These are phyloP conservation scores for Lepidurus apus DNA, from an alignment of 1,140 invertebrate genomes.

Conservation along the genomic window DNA sequence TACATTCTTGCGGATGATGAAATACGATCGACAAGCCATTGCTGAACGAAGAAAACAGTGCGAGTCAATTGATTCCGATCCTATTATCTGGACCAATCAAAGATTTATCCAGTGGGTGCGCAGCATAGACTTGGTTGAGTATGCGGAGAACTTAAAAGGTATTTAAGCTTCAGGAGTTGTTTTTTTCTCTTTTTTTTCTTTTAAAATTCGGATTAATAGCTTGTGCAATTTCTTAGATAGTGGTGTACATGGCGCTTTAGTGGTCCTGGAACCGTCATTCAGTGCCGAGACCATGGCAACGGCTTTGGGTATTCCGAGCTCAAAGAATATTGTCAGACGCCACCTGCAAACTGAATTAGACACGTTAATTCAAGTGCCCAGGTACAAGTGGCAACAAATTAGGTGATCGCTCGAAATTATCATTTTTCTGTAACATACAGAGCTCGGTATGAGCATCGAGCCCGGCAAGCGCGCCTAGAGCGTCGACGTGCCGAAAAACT, in stretches of 20 bases:
- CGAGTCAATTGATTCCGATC: conserved; percentile 79
- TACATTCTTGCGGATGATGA: conserved; percentile 81
- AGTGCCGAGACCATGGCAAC: conserved; percentile 90
- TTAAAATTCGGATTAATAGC: background rate
- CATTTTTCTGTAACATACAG: conserved; percentile 44
- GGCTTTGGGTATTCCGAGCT: conserved; percentile 82
- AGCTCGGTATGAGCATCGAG: conserved; percentile 58
- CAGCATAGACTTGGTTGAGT: conserved; percentile 87
- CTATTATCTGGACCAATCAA: conserved; percentile 90
- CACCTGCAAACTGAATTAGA: conserved; percentile 86
- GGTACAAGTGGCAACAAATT: conserved; percentile 53
- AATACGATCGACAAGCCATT: conserved; percentile 75
- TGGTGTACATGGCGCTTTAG: conserved; percentile 86
- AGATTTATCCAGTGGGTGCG: conserved; percentile 86
- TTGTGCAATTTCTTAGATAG: conserved; percentile 58
- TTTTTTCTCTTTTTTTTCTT: background rate
- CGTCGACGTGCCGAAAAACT: conserved; percentile 49
- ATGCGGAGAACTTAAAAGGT: conserved; percentile 90
- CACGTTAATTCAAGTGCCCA: conserved; percentile 79
- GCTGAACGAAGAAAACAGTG: conserved; percentile 79
- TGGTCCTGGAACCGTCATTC: conserved; percentile 81
- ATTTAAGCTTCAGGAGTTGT: background rate
- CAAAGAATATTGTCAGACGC: conserved; percentile 84
- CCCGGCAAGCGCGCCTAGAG: conserved; percentile 48
- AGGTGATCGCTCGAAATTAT: background rate